Base-by-base conservation (phyloP, 2,113 vertebrate genomes). In the Labeo rohita region DNA sequence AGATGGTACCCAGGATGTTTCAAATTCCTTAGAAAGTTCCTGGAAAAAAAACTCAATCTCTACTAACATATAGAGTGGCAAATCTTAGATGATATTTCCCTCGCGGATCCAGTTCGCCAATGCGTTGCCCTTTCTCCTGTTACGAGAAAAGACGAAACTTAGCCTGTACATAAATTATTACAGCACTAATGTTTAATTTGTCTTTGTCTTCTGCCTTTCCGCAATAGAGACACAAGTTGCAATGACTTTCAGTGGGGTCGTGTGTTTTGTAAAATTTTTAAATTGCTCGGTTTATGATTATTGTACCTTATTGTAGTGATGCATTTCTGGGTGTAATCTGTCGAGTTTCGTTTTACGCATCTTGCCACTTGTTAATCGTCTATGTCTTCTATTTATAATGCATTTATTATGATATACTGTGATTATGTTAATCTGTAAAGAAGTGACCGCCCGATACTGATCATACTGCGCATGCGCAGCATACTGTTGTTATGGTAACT, bases 81-180 rank as follows among this genome's bases (percentile, higher is more conserved):
- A 83, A 85, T 83, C 88, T 87, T 85, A 76, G 81, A 82, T 83
- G 79, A 88, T 89, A 84, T 85, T 86, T 87, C 74, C 77, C 56
- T 79, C 28, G 65, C 81, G 61, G 79, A 87, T 87, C 76, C 36
- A 45, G 81, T 83, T 86, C 83, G 80, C 80, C 84, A 83, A 49
- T 82, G 86, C 81, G 49, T 72, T 72, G 86, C 89, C 84, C 86
- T 90, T 87, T 87, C 89, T 90, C 87, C 49, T 88, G 80, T 89
- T 89, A 90, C 88, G 84, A 77, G 84, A 85, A 89, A 85, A 88
- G 50, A 85, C 34, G 73, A 88, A 85, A 82, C 81, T 84, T 89
- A 90, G 28, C 28, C 28, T 28, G 28, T 89, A 88, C 86, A 90
- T 90, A 88, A 90, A 89, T 90, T 84, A 90, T 90, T 43, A 90